A percentile compares a stretch with the other conserved stretches of the same genome.
phyloP scores from a whole-genome alignment of 2,797 vertebrate species.

The Lagodon rhomboides region DNA sequence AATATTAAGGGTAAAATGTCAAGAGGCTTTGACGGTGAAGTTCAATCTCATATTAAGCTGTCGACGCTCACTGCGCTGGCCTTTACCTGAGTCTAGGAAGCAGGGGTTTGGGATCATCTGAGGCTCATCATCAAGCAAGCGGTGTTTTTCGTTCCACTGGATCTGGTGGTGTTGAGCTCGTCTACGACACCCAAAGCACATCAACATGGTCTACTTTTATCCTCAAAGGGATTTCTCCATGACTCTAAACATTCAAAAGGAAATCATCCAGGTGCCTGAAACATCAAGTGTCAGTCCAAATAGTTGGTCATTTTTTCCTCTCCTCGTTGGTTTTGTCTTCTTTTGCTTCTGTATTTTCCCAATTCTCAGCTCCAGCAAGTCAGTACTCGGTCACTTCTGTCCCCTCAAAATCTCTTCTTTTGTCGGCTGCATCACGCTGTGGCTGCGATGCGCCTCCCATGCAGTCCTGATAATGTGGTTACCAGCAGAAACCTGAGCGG shows the following conservation, averaged over 20 bases:
- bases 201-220: conserved; percentile 68
- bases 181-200: conserved; percentile 81
- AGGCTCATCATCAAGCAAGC: conserved; percentile 73
- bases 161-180: conserved; percentile 52
- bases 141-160: conserved; percentile 71
- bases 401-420: not conserved
- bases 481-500: conserved; percentile 34
- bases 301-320: conserved; percentile 22
- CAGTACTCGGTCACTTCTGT: conserved; percentile 27
- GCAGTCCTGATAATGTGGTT: conserved; percentile 52
- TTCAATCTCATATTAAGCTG: not conserved
- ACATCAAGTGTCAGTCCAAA: conserved; percentile 8
- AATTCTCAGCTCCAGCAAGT: conserved; percentile 23
- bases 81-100: conserved; percentile 81
- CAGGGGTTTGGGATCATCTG: conserved; percentile 67
- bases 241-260: conserved; percentile 22
- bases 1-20: not conserved
- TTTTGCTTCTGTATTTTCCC: conserved; percentile 14
- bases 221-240: conserved; percentile 4
- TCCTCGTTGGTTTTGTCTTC: conserved; percentile 7
- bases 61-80: conserved; percentile 1
- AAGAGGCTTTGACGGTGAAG: not conserved
- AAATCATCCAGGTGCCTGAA: conserved; percentile 27
- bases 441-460: conserved; percentile 33
- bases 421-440: conserved; percentile 30